These are phyloP conservation scores for Caloenas nicobarica DNA, from an alignment of 2,113 vertebrate genomes.

Conservation along the genomic window DNA sequence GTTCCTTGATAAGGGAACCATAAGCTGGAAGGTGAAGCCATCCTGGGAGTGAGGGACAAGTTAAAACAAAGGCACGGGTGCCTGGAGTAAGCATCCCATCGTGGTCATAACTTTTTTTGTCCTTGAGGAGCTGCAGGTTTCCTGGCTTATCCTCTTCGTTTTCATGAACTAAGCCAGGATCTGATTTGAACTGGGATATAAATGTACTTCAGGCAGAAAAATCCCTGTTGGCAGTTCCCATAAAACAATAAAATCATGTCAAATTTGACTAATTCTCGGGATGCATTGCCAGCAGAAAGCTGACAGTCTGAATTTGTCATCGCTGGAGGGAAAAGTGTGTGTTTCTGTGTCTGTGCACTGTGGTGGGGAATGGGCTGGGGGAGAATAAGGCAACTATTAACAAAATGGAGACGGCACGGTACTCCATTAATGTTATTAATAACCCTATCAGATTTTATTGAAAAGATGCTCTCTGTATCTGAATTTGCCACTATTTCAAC, in stretches of 20 bases:
- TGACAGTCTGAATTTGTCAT: conserved; percentile 69
- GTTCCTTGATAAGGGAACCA: background rate
- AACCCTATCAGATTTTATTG: conserved; percentile 83
- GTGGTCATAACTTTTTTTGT: background rate
- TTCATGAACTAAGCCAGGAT: conserved; percentile 27
- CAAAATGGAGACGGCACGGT: conserved; percentile 54
- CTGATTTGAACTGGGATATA: conserved; percentile 55
- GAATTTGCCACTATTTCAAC: conserved; percentile 80
- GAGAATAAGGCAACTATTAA: conserved; percentile 59
- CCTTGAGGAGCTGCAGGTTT: conserved; percentile 39
- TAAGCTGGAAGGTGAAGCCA: background rate
- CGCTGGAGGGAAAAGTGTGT: conserved; percentile 47
- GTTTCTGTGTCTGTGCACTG: conserved; percentile 17
- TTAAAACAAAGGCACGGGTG: background rate
- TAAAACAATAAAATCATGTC: conserved; percentile 73
- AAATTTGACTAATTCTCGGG: conserved; percentile 65
- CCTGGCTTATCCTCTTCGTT: conserved; percentile 25
- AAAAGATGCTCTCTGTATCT: conserved; percentile 80
- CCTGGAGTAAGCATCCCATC: background rate
- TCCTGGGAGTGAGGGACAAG: background rate
- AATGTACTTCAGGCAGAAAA: conserved; percentile 67
- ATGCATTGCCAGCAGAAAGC: conserved; percentile 61
- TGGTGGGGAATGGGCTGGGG: background rate
- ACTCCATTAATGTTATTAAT: conserved; percentile 84
- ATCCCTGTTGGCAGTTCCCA: conserved; percentile 67